Evolutionary conservation across 2,888 invertebrate species (phyloP), one percentile per base, ranked within the genome.

Genomic region (Plebejus argus): DNA sequence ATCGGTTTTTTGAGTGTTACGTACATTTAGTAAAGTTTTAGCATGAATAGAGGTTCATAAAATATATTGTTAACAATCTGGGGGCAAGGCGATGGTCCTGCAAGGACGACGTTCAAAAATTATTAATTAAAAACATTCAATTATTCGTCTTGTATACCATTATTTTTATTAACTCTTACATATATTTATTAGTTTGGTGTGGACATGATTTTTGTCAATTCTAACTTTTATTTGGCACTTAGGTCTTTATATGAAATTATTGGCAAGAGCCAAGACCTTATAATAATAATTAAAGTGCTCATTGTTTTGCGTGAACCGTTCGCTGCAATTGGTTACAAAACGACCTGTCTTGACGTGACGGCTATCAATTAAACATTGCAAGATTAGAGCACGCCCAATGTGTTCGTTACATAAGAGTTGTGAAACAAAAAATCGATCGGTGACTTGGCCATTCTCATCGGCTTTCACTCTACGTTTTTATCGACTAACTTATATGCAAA

Each of bases 381-480:
- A 82, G 79, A 79, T 81, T 82, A 82, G 83, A 84, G 82, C 82
- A 82, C 81, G 82, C 81, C 82, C 83, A 82, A 83, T 84, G 83
- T 81, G 78, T 81, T 79, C 79, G 76, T 88, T 87, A 86, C 84
- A 84, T 86, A 88, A 88, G 53, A 10, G 79, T 89, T 88, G 86
- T 83, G 84, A 83, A 89, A 89, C 82, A 84, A 84, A 84, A 86
- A 87, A 84, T 80, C 80, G 84, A 81, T 81, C 80, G 79, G 82
- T 78, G 79, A 81, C 79, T 81, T 72, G 79, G 77, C 79, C 81
- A 80, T 81, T 81, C 82, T 79, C 80, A 84, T 84, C 80, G 80
- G 85, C 87, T 88, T 89, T 88, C 87, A 87, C 87, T 83, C 80
- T 76, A 66, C 81, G 72, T 72, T 78, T 78, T 79, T 56, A n/a